A percentile compares a stretch with the other conserved stretches of the same genome.
phyloP scores from a whole-genome alignment of 2,113 vertebrate species.

The Pseudonaja textilis region DNA sequence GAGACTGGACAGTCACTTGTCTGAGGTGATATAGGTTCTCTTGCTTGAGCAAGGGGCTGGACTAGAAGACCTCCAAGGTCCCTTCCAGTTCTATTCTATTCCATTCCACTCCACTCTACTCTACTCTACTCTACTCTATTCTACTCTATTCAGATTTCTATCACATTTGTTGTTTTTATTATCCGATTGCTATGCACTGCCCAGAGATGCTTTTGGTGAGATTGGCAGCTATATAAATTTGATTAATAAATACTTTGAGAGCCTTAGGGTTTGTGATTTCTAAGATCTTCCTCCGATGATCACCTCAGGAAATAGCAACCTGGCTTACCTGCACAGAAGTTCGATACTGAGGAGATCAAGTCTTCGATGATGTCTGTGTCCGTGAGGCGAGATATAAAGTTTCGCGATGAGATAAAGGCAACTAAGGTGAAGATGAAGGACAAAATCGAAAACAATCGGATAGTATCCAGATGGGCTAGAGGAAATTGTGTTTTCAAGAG shows the following conservation, averaged over 20 bases:
- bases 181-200: neutral
- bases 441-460: neutral
- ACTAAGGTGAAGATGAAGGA: neutral
- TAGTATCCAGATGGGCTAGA: neutral
- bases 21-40: too few relatives aligned
- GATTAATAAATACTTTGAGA: neutral
- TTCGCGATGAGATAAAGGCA: neutral
- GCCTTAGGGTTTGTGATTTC: neutral
- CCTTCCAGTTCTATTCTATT: too few relatives aligned
- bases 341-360: neutral
- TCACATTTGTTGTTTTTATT: neutral
- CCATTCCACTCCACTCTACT: too few relatives aligned
- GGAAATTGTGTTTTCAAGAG: neutral
- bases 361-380: neutral
- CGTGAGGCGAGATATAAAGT: neutral
- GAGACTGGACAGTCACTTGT: too few relatives aligned
- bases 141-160: too few relatives aligned
- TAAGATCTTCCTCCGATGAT: neutral
- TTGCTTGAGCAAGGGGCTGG: too few relatives aligned
- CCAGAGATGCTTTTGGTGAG: neutral
- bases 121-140: accelerated
- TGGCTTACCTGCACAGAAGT: neutral
- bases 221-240: neutral
- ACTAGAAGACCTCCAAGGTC: too few relatives aligned
- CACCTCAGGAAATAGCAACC: neutral